These are phyloP conservation scores for Pangasius sanitwongsei DNA, from an alignment of 2,797 vertebrate genomes.

Conservation along the genomic window DNA sequence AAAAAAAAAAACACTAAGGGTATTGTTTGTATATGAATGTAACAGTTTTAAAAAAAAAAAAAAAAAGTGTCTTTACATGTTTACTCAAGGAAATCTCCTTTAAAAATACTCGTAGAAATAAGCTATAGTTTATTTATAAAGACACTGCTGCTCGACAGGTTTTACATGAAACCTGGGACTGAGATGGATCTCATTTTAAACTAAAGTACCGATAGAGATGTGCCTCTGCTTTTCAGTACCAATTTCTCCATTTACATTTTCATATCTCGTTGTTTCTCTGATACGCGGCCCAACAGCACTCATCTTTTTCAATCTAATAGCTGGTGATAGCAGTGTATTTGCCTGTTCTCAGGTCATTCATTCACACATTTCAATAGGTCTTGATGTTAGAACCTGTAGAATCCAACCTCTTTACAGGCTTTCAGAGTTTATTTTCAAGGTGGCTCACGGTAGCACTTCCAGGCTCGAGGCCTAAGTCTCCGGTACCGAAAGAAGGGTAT, in stretches of 20 bases:
- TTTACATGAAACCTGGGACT: not conserved
- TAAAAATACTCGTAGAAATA: not conserved
- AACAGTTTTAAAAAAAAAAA: too few species aligned
- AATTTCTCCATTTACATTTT: not conserved
- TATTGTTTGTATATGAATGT: too few species aligned
- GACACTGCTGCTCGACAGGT: not conserved
- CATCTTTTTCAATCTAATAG: not conserved
- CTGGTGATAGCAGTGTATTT: too few species aligned
- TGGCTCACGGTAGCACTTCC: not conserved
- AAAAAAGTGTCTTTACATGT: too few species aligned
- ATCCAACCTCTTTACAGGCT: not conserved
- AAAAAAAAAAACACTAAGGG: too few species aligned
- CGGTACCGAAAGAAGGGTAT: not conserved
- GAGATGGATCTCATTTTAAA: not conserved
- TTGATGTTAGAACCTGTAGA: not conserved
- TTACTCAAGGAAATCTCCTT: not conserved
- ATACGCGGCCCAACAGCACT: not conserved
- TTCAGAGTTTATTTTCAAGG: not conserved
- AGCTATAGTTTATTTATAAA: not conserved
- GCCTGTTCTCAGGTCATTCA: not conserved
- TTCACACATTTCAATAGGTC: not conserved
- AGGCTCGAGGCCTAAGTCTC: not conserved
- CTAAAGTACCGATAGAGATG: not conserved
- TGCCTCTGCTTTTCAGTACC: not conserved
- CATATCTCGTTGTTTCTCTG: not conserved